Evolutionary conservation across 2,888 invertebrate species (phyloP).

Genomic region (Idaea biselata): DNA sequence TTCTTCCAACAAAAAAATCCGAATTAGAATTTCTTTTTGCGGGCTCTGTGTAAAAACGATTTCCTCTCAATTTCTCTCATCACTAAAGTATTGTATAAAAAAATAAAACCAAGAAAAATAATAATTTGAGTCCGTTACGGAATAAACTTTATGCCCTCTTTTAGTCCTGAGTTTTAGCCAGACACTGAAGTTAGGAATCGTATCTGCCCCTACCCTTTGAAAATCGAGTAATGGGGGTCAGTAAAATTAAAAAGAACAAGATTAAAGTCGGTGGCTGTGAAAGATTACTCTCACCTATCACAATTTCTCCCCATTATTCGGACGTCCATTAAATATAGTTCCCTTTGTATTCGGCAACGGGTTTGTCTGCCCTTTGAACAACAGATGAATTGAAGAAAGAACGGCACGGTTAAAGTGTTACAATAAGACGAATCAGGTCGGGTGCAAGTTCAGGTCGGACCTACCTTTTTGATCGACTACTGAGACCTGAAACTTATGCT

Average conservation of each 20-base stretch:
- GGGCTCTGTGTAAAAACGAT: slow-evolving; percentile 1
- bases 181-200: not conserved
- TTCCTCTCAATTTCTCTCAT: not conserved
- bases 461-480: slow-evolving; percentile 13
- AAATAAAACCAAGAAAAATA: slow-evolving; percentile 3
- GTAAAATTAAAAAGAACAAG: slow-evolving; percentile 59
- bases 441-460: slow-evolving; percentile 34
- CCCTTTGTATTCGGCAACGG: slow-evolving; percentile 65
- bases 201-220: not conserved
- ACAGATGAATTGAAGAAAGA: slow-evolving; percentile 69
- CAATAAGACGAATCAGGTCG: slow-evolving; percentile 57
- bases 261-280: slow-evolving; percentile 56
- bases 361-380: slow-evolving; percentile 68
- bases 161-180: slow-evolving; percentile 6
- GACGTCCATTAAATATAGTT: slow-evolving; percentile 67
- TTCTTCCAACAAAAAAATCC: not conserved
- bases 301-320: slow-evolving; percentile 75
- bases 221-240: slow-evolving; percentile 36
- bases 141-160: slow-evolving; percentile 2
- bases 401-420: slow-evolving; percentile 61
- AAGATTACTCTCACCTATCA: slow-evolving; percentile 79
- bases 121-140: not conserved
- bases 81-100: not conserved
- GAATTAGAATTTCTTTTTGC: slow-evolving; percentile 1
- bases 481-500: slow-evolving; percentile 16